Percentiles rank a stretch among this genome's conserved stretches.
These are phyloP conservation scores for Mungos mungo DNA, from an alignment of 2,113 vertebrate genomes.

Conservation along the genomic window DNA sequence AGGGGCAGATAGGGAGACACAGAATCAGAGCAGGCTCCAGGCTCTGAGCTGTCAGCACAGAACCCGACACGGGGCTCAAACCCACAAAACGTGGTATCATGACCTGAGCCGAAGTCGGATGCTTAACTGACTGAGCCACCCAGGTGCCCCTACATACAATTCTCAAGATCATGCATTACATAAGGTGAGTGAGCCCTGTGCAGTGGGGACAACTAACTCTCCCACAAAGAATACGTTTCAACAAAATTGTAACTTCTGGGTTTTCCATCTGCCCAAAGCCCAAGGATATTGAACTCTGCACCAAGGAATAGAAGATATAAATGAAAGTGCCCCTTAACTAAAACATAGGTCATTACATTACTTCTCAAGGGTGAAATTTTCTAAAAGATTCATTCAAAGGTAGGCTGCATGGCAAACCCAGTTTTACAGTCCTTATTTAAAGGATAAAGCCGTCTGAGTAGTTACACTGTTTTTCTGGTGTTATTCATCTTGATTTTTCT, in stretches of 20 bases:
- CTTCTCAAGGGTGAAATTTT: not conserved
- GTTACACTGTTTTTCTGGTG: not conserved
- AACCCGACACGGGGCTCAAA: no score
- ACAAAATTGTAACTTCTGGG: not conserved
- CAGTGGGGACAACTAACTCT: not conserved
- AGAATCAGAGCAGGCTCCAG: no score
- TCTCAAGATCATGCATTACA: not conserved
- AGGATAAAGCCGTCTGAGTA: not conserved
- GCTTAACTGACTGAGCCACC: no score
- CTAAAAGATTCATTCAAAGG: not conserved
- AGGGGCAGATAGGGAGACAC: no score
- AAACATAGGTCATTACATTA: not conserved
- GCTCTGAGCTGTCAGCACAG: no score
- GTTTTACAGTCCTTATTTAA: not conserved
- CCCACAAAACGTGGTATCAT: no score
- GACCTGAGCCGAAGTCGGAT: no score
- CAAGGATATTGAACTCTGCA: not conserved
- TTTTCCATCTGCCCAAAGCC: not conserved
- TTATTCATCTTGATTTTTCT: not conserved
- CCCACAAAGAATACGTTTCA: not conserved
- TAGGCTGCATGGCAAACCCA: not conserved
- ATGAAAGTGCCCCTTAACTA: not conserved
- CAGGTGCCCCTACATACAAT: not conserved
- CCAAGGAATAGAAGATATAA: not conserved
- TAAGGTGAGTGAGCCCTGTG: not conserved